A percentile compares a stretch with the other conserved stretches of the same genome.
Conservation (phyloP, 2,888 invertebrate genomes). For the Eretmocerus hayati region DNA sequence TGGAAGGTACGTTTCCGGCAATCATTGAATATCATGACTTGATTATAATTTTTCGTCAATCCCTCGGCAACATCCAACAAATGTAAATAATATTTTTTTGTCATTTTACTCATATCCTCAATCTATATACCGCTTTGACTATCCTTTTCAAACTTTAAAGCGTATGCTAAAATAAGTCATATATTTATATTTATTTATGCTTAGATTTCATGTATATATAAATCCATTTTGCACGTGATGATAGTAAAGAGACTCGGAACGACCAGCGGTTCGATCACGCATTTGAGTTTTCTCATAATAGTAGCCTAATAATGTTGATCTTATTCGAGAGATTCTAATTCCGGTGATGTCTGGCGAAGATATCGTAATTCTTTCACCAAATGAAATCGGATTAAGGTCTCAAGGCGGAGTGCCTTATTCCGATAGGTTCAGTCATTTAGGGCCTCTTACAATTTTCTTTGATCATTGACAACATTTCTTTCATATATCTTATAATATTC, state of each 20-base stretch:
- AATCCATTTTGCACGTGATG: conserved; percentile 15
- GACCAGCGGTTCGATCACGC: conserved; percentile 27
- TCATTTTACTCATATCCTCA: conserved; percentile 23
- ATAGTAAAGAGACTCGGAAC: too few species aligned
- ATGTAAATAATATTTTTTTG: conserved; percentile 23
- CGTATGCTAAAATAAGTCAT: conserved; percentile 39
- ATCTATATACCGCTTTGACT: conserved; percentile 20
- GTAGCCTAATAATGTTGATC: too few species aligned
- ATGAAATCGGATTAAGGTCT: conserved; percentile 11
- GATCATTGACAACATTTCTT: too few species aligned
- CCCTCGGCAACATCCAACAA: conserved; percentile 22
- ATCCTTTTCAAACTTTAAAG: conserved; percentile 32
- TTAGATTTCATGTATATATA: conserved; percentile 22
- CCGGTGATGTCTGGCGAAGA: conserved; percentile 17
- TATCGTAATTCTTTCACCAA: conserved; percentile 22
- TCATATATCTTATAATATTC: too few species aligned
- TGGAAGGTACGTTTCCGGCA: too few species aligned
- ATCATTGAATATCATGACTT: conserved; percentile 13
- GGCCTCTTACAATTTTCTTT: too few species aligned
- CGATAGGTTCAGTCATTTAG: too few species aligned
- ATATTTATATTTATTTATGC: conserved; percentile 27
- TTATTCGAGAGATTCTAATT: conserved; percentile 8
- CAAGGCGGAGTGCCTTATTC: neutral
- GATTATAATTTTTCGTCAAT: conserved; percentile 5
- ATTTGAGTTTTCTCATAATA: too few species aligned